Conservation (phyloP, 2,113 vertebrate species). For the Sinocyclocheilus maitianheensis region DNA sequence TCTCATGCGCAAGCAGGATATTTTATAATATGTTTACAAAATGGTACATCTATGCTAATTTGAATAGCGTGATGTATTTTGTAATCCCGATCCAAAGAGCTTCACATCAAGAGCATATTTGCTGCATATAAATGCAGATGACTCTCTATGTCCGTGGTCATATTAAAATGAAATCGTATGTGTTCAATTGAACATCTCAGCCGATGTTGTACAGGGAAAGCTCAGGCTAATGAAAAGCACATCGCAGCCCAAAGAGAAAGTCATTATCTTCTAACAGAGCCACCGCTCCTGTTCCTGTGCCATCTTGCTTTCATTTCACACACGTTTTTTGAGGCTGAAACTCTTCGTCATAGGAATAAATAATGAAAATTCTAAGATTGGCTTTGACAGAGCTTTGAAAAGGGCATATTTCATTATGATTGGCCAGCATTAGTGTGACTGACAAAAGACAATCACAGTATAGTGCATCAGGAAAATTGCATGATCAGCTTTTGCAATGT, state of each 20-base stretch:
- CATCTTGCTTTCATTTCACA: constrained; percentile 22
- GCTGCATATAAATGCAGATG: constrained; percentile 30
- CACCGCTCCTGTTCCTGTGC: not conserved
- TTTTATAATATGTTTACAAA: not conserved
- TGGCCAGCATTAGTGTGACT: not conserved
- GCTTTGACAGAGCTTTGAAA: constrained; percentile 13
- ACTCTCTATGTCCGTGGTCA: not conserved
- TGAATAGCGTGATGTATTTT: not conserved
- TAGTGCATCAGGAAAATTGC: constrained; percentile 6
- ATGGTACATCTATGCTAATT: not conserved
- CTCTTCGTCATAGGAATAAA: not conserved
- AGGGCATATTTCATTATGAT: not conserved
- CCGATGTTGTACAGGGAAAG: constrained; percentile 21
- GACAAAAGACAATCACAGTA: not conserved
- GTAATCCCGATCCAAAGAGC: not conserved
- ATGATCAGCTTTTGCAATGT: not conserved
- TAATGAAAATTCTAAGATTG: too few relatives aligned
- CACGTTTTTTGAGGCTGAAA: not conserved
- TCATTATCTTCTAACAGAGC: constrained; percentile 30
- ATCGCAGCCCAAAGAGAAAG: constrained; percentile 21
- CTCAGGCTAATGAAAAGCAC: constrained; percentile 41
- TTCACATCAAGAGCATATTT: not conserved
- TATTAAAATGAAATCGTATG: constrained; percentile 13
- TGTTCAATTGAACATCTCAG: constrained; percentile 10
- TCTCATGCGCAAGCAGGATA: not conserved